A percentile compares a stretch with the other conserved stretches of the same genome.
Conservation (phyloP, 2,797 vertebrate genomes). For the Sciurus carolinensis region DNA sequence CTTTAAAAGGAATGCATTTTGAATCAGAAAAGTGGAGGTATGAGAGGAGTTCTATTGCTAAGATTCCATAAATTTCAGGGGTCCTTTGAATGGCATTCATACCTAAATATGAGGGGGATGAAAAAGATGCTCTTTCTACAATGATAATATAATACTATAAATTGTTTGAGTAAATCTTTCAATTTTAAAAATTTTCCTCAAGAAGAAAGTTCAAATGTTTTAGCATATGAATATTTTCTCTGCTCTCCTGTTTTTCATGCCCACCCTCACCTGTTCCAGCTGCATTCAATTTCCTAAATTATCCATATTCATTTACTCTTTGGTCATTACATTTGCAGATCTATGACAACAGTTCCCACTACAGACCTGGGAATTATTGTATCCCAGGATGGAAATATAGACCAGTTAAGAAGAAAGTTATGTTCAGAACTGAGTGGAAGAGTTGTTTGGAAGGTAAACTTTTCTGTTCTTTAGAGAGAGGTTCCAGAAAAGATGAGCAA, state of each 20-base stretch:
- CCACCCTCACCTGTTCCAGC: accelerated
- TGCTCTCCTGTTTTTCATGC: background rate
- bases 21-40: background rate
- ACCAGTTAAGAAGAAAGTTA: background rate
- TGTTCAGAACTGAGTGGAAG: background rate
- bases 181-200: background rate
- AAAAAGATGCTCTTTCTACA: background rate
- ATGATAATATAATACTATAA: background rate
- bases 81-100: background rate
- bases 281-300: background rate
- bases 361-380: background rate
- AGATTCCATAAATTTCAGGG: background rate
- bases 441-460: background rate
- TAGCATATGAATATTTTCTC: background rate
- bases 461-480: background rate
- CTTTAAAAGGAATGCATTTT: background rate
- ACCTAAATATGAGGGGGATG: background rate
- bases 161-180: background rate
- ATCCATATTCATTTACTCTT: background rate
- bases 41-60: background rate
- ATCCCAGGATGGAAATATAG: background rate
- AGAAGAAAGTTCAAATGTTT: background rate
- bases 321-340: background rate
- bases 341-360: background rate
- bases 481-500: background rate